Evolutionary conservation across 2,113 vertebrate species (phyloP), one percentile per base, ranked within the genome.

Genomic region (Epinephelus cyanopodus): DNA sequence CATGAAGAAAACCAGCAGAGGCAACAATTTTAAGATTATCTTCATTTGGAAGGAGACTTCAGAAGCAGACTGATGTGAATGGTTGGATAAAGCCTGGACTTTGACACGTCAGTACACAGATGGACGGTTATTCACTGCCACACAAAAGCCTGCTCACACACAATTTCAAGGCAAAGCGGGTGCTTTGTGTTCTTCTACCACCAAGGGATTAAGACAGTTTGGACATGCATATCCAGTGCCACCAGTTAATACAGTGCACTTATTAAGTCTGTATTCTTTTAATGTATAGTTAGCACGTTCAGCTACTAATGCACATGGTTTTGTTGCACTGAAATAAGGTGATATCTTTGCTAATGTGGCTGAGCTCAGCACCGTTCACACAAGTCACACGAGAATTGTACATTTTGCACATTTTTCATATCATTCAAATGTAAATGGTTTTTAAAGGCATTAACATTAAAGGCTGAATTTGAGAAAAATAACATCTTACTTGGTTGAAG

Each of bases 401-500:
- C 6, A 62, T 81, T 74, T 86, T 84, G 74, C 66, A 73, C 57
- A 83, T 73, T 77, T 77, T 60, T n/a, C 29, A 66, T 69, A 45
- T 76, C n/a, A 8, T 80, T 89, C 0, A 54, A n/a, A 60, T 67
- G 53, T 58, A 70, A 65, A 64, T 77, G 8, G 77, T 74, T 85
- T 75, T 86, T 53, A 37, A 48, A 37, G 0, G 17, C 19, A 60
- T 66, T 50, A 8, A 19, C 58, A 64, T 64, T 60, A 82, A 85
- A 85, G 19, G 23, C 9, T 53, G 23, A 27, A 56, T 79, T 48
- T 33, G 3, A 15, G 11, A 33, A 11, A 69, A 10, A 57, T 18
- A 12, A 29, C 4, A 29, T 4, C 29, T 29, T 29, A 29, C 29
- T 29, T 15, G 14, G 2, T 4, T 47, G 9, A 48, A 67, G 25